Conservation (phyloP, 2,888 invertebrate genomes). For the Ichneumoninae sp. region DNA sequence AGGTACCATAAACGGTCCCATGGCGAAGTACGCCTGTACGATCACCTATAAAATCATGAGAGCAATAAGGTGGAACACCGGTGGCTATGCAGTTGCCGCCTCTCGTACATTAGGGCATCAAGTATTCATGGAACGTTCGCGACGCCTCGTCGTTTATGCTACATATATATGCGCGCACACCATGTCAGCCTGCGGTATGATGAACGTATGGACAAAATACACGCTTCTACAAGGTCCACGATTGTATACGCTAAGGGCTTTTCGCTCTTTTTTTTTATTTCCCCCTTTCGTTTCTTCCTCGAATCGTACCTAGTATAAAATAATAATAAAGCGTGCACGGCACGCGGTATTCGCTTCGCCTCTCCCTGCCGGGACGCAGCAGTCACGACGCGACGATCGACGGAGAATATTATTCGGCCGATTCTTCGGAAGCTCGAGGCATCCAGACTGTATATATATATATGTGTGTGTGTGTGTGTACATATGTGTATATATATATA, state of each 20-base stretch:
- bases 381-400: slow-evolving; percentile 48
- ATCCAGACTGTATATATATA: neutral
- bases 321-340: slow-evolving; percentile 43
- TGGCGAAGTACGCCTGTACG: slow-evolving; percentile 13
- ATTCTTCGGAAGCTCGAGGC: slow-evolving; percentile 21
- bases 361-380: slow-evolving; percentile 32
- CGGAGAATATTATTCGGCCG: slow-evolving; percentile 39
- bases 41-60: slow-evolving; percentile 57
- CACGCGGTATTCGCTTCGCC: slow-evolving; percentile 18
- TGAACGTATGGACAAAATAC: slow-evolving; percentile 50
- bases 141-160: slow-evolving; percentile 61
- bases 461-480: no score
- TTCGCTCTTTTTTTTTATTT: neutral
- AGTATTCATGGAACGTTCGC: slow-evolving; percentile 64
- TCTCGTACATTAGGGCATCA: slow-evolving; percentile 60
- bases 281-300: slow-evolving; percentile 7
- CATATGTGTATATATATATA: neutral
- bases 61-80: slow-evolving; percentile 23
- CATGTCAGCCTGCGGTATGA: slow-evolving; percentile 26
- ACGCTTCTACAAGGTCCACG: slow-evolving; percentile 23
- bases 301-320: slow-evolving; percentile 29
- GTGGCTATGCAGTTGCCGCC: slow-evolving; percentile 29
- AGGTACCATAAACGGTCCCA: neutral
- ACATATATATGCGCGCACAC: slow-evolving; percentile 11
- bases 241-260: slow-evolving; percentile 29